phyloP scores from a whole-genome alignment of 2,797 vertebrate genomes.

The Liasis olivaceus region DNA sequence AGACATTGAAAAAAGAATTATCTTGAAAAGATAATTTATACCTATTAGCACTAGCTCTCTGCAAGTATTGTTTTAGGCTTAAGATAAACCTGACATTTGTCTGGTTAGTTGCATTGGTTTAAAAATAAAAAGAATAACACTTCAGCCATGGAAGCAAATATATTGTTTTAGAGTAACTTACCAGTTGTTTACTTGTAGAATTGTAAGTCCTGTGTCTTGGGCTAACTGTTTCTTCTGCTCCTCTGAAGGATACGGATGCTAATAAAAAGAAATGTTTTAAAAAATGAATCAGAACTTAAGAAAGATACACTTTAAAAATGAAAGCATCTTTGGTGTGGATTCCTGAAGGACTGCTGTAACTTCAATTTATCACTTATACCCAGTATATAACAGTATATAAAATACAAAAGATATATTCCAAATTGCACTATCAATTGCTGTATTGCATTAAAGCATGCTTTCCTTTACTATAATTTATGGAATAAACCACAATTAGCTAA shows the following conservation, averaged over 20 bases:
- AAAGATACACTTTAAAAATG: slow-evolving; percentile 71
- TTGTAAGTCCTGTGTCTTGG: slow-evolving; percentile 99
- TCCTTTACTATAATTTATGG: not conserved
- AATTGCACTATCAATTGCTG: not conserved
- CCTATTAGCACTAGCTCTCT: slow-evolving; percentile 49
- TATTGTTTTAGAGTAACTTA: slow-evolving; percentile 82
- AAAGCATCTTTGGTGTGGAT: slow-evolving; percentile 65
- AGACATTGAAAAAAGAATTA: slow-evolving; percentile 53
- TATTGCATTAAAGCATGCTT: not conserved
- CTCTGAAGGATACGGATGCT: slow-evolving; percentile 99
- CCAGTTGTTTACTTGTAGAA: slow-evolving; percentile 99
- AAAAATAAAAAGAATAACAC: slow-evolving; percentile 66
- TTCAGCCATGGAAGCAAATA: slow-evolving; percentile 72
- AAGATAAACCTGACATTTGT: slow-evolving; percentile 56
- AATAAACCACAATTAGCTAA: not conserved
- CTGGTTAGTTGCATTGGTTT: slow-evolving; percentile 57
- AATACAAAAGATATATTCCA: not conserved
- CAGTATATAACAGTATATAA: not conserved
- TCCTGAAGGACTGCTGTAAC: slow-evolving; percentile 56
- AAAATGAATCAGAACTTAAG: slow-evolving; percentile 76
- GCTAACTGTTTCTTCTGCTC: slow-evolving; percentile 99
- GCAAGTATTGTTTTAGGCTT: slow-evolving; percentile 56
- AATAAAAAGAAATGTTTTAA: slow-evolving; percentile 78
- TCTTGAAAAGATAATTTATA: slow-evolving; percentile 58
- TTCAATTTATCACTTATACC: slow-evolving; percentile 26